Evolutionary conservation across 1,140 invertebrate genomes (phyloP).

Genomic region (Euborellia annulipes): DNA sequence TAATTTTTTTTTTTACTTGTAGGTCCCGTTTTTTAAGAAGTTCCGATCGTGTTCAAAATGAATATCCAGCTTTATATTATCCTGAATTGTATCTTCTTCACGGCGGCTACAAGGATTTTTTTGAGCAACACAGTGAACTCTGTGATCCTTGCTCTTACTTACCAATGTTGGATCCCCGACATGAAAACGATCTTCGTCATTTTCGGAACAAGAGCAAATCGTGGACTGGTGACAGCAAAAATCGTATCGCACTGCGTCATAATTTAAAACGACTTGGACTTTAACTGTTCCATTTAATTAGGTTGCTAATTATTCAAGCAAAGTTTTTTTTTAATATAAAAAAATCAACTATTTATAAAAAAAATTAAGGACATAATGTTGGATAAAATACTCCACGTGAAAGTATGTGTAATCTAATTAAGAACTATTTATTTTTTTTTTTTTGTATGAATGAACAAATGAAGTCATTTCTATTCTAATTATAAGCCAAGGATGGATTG

Average conservation of each 20-base stretch:
- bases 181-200: constrained; percentile 49
- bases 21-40: constrained; percentile 73
- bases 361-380: too few species aligned
- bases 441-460: too few species aligned
- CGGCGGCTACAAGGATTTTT: constrained; percentile 90
- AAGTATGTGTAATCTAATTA: too few species aligned
- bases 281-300: too few species aligned
- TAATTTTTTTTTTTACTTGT: constrained; percentile 20
- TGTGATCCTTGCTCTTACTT: constrained; percentile 63
- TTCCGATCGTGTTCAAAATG: constrained; percentile 66
- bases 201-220: constrained; percentile 68
- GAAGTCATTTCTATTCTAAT: too few species aligned
- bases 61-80: constrained; percentile 79
- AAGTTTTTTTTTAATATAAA: too few species aligned
- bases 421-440: too few species aligned
- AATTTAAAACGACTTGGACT: constrained; percentile 29
- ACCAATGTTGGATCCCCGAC: constrained; percentile 62
- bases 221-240: constrained; percentile 34
- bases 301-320: too few species aligned
- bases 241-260: constrained; percentile 14
- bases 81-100: constrained; percentile 91
- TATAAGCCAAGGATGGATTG: too few species aligned
- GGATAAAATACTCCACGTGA: too few species aligned
- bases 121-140: constrained; percentile 43
- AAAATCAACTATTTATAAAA: too few species aligned